Evolutionary conservation across 2,113 vertebrate species (phyloP).

Genomic region (Prietella phreatophila): DNA sequence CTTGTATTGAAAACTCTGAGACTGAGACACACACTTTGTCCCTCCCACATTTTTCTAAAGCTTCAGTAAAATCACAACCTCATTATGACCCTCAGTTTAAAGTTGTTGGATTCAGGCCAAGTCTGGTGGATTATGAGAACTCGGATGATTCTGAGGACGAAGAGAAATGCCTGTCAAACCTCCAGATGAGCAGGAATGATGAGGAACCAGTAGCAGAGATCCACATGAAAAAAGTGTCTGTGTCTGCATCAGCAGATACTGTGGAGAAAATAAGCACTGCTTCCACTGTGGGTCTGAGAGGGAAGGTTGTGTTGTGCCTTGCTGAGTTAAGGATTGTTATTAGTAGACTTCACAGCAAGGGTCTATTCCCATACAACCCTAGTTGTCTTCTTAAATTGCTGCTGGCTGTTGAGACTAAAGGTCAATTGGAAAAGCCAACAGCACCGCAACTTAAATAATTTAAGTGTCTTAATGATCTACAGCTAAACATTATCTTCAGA

Average conservation of each 20-base stretch:
- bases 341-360: slow-evolving; percentile 76
- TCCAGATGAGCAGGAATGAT: slow-evolving; percentile 39
- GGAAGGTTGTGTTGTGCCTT: slow-evolving; percentile 70
- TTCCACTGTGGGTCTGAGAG: slow-evolving; percentile 18
- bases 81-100: background rate
- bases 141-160: slow-evolving; percentile 83
- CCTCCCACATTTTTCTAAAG: background rate
- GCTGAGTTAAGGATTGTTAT: slow-evolving; percentile 76
- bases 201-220: slow-evolving; percentile 6
- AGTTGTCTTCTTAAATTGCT: slow-evolving; percentile 82
- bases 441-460: background rate
- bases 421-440: background rate
- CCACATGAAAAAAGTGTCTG: background rate
- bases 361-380: slow-evolving; percentile 91
- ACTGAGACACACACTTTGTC: background rate
- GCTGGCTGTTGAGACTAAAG: slow-evolving; percentile 56
- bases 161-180: slow-evolving; percentile 35
- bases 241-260: background rate
- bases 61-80: background rate
- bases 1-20: slow-evolving; percentile 50
- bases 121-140: slow-evolving; percentile 83
- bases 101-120: background rate
- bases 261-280: background rate
- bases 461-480: background rate
- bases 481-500: background rate